A percentile compares a stretch with the other conserved stretches of the same genome.
Conservation (phyloP, 2,113 vertebrate species). For the Ovis aries region ARS-UI_Ramb_v3.0 NC_056071.1:43079001-43079500, state of each 20-base stretch:
- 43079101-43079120: not conserved
- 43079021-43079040: not conserved
- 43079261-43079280: not conserved
- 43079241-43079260: not conserved
- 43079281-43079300: not conserved
- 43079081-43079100: not conserved
- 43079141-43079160: not conserved
- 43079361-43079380: not conserved
- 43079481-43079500: not conserved
- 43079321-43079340: not conserved
- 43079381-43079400: not conserved
- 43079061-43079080: not conserved
- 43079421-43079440: not conserved
- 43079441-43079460: not conserved
- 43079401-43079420: not conserved
- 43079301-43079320: not conserved
- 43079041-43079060: not conserved
- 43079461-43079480: not conserved
- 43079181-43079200: not conserved
- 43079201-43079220: not conserved
- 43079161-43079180: not conserved
- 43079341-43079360: not conserved
- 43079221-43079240: not conserved
- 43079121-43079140: not conserved
- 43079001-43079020: not conserved